These are phyloP conservation scores for Drosophila incognita DNA, from an alignment of 2,888 invertebrate genomes.

Conservation along the genomic window DNA sequence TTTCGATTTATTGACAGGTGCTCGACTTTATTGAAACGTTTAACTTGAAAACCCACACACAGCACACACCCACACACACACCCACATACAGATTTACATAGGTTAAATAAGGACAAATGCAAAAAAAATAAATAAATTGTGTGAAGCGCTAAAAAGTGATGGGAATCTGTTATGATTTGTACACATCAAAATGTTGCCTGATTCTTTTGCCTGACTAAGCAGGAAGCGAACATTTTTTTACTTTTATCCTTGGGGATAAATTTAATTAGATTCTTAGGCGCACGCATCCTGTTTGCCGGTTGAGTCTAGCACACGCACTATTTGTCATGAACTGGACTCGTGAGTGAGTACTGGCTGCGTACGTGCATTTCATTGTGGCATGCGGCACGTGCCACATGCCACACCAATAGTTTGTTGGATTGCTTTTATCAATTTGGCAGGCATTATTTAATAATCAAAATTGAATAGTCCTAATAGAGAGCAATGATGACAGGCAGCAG, in stretches of 20 bases:
- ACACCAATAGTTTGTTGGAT: conserved; percentile 45
- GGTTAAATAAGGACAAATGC: conserved; percentile 53
- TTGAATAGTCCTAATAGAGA: conserved; percentile 78
- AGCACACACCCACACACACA: conserved; percentile 4
- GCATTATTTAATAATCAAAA: conserved; percentile 82
- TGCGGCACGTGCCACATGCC: conserved; percentile 59
- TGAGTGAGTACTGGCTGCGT: conserved; percentile 7
- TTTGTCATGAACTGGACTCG: conserved; percentile 42
- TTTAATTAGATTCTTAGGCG: conserved; percentile 61
- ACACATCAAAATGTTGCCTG: conserved; percentile 30
- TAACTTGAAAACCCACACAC: conserved; percentile 64
- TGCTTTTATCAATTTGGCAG: conserved; percentile 61
- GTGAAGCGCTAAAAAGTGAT: conserved; percentile 74
- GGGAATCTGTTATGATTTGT: conserved; percentile 73
- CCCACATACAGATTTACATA: conserved; percentile 2
- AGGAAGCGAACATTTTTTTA: conserved; percentile 48
- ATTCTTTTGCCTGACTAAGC: conserved; percentile 32
- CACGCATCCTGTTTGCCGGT: conserved; percentile 39
- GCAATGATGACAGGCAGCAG: conserved; percentile 56
- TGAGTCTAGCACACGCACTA: conserved; percentile 62
- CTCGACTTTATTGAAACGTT: conserved; percentile 81
- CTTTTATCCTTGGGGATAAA: conserved; percentile 32
- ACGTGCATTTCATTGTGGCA: conserved; percentile 57
- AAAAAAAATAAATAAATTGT: conserved; percentile 59
- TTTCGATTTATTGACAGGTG: conserved; percentile 82